These are phyloP conservation scores for Nothocercus nigrocapillus DNA, from an alignment of 2,113 vertebrate genomes.

Conservation along the genomic window DNA sequence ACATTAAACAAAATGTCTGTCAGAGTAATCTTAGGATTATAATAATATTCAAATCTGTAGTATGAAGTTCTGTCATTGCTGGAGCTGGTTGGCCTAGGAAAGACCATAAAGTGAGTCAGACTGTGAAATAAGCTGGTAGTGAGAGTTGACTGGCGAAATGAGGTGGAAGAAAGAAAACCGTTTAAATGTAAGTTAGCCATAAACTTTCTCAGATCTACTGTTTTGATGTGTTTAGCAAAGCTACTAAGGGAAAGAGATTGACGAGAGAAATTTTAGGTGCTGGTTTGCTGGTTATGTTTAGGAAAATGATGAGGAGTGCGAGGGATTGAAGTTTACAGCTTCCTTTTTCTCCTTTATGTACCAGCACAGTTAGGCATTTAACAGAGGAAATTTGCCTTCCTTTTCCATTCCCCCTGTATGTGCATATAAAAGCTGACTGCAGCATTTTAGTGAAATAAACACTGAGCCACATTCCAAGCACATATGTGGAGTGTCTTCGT, in stretches of 20 bases:
- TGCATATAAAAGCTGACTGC: neutral
- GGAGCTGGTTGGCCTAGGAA: neutral
- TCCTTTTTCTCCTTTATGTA: neutral
- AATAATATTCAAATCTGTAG: neutral
- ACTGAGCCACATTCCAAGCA: neutral
- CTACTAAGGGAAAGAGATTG: conserved; percentile 16
- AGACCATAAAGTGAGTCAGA: conserved; percentile 3
- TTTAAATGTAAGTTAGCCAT: neutral
- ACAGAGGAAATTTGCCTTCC: neutral
- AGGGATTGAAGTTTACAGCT: neutral
- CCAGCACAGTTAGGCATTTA: neutral
- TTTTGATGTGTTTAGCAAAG: neutral
- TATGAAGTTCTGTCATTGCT: neutral
- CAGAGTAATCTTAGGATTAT: neutral
- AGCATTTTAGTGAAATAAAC: neutral
- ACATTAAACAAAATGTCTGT: neutral
- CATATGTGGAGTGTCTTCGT: neutral
- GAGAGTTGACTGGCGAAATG: neutral
- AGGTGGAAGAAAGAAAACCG: neutral
- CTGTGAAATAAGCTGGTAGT: conserved; percentile 3
- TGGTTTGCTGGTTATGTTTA: conserved; percentile 21
- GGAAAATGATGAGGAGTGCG: neutral
- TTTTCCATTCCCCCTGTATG: neutral
- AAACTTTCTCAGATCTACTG: neutral
- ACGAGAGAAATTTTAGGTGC: neutral